Conservation (phyloP, 2,888 invertebrate genomes). For the Matsumyia berberina region DNA sequence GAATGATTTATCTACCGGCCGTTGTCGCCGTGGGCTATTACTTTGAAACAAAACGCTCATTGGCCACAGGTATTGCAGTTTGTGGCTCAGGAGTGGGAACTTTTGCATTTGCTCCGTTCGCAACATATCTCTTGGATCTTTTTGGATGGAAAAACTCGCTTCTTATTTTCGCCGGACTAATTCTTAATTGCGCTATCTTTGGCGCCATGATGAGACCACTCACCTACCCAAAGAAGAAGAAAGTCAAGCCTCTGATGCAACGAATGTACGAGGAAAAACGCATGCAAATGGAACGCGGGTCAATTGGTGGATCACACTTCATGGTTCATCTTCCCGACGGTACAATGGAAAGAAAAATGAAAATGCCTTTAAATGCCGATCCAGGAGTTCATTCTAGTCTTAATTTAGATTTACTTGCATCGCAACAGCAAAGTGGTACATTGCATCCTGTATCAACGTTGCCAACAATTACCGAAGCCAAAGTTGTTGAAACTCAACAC, state of each 20-base stretch:
- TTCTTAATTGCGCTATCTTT: conserved; percentile 95
- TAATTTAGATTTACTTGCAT: conserved; percentile 92
- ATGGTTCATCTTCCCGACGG: conserved; percentile 95
- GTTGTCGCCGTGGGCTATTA: conserved; percentile 99
- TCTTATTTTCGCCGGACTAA: conserved; percentile 95
- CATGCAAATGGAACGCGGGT: conserved; percentile 95
- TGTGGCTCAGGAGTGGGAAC: conserved; percentile 98
- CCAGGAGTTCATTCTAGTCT: conserved; percentile 97
- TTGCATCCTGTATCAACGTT: conserved; percentile 93
- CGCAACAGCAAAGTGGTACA: conserved; percentile 87
- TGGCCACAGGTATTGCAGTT: conserved; percentile 97
- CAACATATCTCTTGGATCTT: conserved; percentile 90
- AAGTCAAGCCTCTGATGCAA: conserved; percentile 91
- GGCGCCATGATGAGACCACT: conserved; percentile 86
- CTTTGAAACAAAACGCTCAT: conserved; percentile 96
- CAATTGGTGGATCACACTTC: conserved; percentile 94
- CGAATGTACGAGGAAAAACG: conserved; percentile 97
- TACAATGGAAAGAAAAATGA: conserved; percentile 94
- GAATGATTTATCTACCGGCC: conserved; percentile 97
- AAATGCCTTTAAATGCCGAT: conserved; percentile 95
- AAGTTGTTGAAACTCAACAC: conserved; percentile 86
- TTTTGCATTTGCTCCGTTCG: conserved; percentile 97
- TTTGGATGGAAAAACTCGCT: conserved; percentile 96
- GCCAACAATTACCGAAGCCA: conserved; percentile 95
- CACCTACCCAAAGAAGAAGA: conserved; percentile 84